phyloP scores from a whole-genome alignment of 2,888 invertebrate species.

The Crocallis elinguaria region DNA sequence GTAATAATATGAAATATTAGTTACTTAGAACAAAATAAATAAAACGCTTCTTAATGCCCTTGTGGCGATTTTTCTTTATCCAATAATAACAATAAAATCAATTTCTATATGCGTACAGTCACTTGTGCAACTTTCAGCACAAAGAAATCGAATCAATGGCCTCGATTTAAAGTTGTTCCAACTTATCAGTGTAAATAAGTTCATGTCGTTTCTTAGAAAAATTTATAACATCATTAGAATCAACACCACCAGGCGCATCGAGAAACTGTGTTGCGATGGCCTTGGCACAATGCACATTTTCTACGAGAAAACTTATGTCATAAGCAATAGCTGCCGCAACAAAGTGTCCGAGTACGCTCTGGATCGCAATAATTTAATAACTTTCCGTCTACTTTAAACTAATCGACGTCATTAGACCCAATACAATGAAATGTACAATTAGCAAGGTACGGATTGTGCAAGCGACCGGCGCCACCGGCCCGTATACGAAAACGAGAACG shows the following conservation, averaged over 20 bases:
- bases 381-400: slow-evolving; percentile 12
- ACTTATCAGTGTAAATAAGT: slow-evolving; percentile 43
- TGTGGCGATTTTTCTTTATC: slow-evolving; percentile 65
- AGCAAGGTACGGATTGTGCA: slow-evolving; percentile 50
- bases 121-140: slow-evolving; percentile 74
- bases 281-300: slow-evolving; percentile 17
- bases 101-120: slow-evolving; percentile 79
- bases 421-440: slow-evolving; percentile 82
- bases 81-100: slow-evolving; percentile 60
- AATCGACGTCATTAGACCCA: slow-evolving; percentile 60
- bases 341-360: slow-evolving; percentile 18
- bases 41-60: slow-evolving; percentile 78
- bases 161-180: slow-evolving; percentile 78
- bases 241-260: slow-evolving; percentile 18
- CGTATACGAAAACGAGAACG: slow-evolving; percentile 28
- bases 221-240: slow-evolving; percentile 17
- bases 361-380: slow-evolving; percentile 10
- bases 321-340: slow-evolving; percentile 22
- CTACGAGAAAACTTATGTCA: slow-evolving; percentile 17
- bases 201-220: slow-evolving; percentile 16
- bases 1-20: slow-evolving; percentile 77
- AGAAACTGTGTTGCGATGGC: slow-evolving; percentile 14
- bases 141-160: slow-evolving; percentile 78
- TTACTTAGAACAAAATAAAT: slow-evolving; percentile 82
- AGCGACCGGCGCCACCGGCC: slow-evolving; percentile 28